A percentile compares a stretch with the other conserved stretches of the same genome.
Conservation (phyloP, 2,113 vertebrate species). For the Engystomops pustulosus region DNA sequence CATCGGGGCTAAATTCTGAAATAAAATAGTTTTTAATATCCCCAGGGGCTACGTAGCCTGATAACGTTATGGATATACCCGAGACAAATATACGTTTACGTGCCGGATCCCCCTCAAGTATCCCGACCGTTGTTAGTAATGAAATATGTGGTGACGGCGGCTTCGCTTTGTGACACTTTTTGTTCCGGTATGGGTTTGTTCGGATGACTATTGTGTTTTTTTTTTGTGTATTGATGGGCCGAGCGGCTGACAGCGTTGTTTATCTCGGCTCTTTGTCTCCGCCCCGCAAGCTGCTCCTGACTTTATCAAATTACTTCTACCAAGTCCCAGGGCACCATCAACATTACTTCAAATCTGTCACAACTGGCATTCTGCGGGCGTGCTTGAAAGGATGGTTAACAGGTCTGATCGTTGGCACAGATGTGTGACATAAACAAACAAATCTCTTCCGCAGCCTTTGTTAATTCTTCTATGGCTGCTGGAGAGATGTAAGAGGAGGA, state of each 20-base stretch:
- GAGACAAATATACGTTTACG: neutral
- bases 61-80: slow-evolving; percentile 13
- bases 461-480: slow-evolving; percentile 47
- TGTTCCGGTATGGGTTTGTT: slow-evolving; percentile 26
- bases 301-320: slow-evolving; percentile 73
- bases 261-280: slow-evolving; percentile 68
- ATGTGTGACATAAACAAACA: slow-evolving; percentile 64
- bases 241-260: slow-evolving; percentile 72
- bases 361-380: slow-evolving; percentile 74
- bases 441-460: slow-evolving; percentile 57
- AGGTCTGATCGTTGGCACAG: slow-evolving; percentile 62
- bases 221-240: slow-evolving; percentile 30
- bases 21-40: neutral
- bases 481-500: slow-evolving; percentile 56
- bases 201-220: slow-evolving; percentile 29
- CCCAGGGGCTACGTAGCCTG: neutral
- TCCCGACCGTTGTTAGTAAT: neutral
- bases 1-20: neutral
- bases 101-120: neutral
- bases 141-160: neutral
- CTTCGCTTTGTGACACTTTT: slow-evolving; percentile 7
- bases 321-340: slow-evolving; percentile 69
- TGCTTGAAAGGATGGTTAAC: slow-evolving; percentile 72
- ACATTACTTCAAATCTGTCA: slow-evolving; percentile 75
- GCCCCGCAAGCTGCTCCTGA: slow-evolving; percentile 76